These are phyloP conservation scores for Coelopa frigida DNA, from an alignment of 1,140 invertebrate genomes.

Conservation along the genomic window DNA sequence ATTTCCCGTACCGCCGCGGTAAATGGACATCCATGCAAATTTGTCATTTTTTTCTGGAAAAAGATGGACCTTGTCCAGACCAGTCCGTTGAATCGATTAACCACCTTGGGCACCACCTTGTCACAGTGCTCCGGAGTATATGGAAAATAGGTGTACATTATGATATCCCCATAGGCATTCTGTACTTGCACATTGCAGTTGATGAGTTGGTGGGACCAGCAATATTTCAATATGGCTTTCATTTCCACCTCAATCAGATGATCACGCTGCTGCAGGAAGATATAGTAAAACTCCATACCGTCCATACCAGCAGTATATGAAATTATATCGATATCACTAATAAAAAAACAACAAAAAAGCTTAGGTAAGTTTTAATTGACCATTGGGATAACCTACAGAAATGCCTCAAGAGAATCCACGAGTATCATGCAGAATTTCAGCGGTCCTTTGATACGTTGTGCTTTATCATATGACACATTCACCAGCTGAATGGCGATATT, in stretches of 20 bases:
- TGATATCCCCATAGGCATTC: slow-evolving; percentile 23
- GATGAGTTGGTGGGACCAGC: slow-evolving; percentile 30
- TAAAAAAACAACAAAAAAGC: background rate
- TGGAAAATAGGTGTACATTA: slow-evolving; percentile 29
- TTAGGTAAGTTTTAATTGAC: no score
- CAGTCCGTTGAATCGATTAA: slow-evolving; percentile 34
- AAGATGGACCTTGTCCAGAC: background rate
- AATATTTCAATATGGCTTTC: slow-evolving; percentile 29
- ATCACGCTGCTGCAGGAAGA: slow-evolving; percentile 29
- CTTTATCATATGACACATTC: background rate
- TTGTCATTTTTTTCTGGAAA: slow-evolving; percentile 30
- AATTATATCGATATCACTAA: slow-evolving; percentile 28
- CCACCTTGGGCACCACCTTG: slow-evolving; percentile 19
- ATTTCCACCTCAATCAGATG: slow-evolving; percentile 22
- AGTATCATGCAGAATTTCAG: slow-evolving; percentile 19
- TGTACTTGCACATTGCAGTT: slow-evolving; percentile 34
- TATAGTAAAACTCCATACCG: slow-evolving; percentile 32
- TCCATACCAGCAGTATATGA: slow-evolving; percentile 24
- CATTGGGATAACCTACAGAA: slow-evolving; percentile 18
- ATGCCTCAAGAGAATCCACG: slow-evolving; percentile 31
- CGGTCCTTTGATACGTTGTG: background rate
- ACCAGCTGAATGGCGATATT: background rate
- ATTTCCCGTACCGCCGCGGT: slow-evolving; percentile 21
- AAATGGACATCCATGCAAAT: slow-evolving; percentile 26
- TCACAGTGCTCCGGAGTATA: slow-evolving; percentile 16